Base-by-base conservation (phyloP, 2,797 vertebrate genomes). In the Anguilla marmorata region DNA sequence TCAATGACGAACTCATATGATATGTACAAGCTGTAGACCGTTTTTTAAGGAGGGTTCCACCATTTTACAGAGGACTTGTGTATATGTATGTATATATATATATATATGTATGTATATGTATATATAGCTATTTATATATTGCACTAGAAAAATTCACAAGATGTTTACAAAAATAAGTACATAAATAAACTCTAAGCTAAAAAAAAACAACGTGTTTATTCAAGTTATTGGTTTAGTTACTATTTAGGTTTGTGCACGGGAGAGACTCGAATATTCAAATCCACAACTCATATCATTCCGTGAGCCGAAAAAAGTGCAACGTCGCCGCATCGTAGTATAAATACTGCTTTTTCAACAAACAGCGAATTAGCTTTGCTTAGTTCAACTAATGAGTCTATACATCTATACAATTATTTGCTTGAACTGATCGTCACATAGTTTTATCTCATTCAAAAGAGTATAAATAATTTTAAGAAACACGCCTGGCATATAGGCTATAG, bases 221-320 rank as follows among this genome's bases (percentile, higher is more conserved):
- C 85, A 89, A 88, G 88, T 88, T 85, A 58, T 88, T 63, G 88
- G 88, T 56, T 88, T 48, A 58, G 74, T 86, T 63, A 45, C 24
- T 69, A 41, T 66, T 58, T 87, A 30, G 58, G 21, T 88, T 60
- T 54, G 76, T 60, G 85, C 76, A 83, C 16, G 45, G 88, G 48
- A 88, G 45, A 16, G 7, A 85, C 7, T 63, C 5, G 21, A 85
- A 60, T 30, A 66, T 54, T 37, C 58, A 41, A 21, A 85, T 63
- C 27, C 54, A 56, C 83, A 85, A 37, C n/a, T 58, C 41, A 2
- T 0, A 33, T 56, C 52, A 56, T 85, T 85, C 52, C 8, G 83
- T 14, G 19, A 58, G 84, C 84, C 84, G 12, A 24, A 85, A 60
- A 85, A 85, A 56, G 30, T 56, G 83, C 84, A 30, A 54, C 24